A percentile compares a stretch with the other conserved stretches of the same genome.
Conservation (phyloP, 1,140 invertebrate species). For the Heliconius congener region DNA sequence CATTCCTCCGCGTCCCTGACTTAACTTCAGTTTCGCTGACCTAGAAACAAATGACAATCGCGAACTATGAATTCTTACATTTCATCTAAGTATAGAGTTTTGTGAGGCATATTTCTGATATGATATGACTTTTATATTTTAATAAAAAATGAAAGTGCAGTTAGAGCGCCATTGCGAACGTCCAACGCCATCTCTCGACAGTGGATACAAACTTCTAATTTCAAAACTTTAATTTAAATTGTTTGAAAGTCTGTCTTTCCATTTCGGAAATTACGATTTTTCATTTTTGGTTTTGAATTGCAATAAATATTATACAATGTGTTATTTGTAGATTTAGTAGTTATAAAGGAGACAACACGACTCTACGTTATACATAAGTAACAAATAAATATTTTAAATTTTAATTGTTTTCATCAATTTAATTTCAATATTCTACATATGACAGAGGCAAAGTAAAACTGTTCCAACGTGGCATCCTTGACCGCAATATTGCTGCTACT, state of each 20-base stretch:
- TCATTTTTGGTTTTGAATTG: too few species aligned
- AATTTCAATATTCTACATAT: not conserved
- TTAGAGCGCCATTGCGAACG: not conserved
- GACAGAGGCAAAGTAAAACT: not conserved
- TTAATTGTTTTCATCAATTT: too few species aligned
- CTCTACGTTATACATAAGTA: too few species aligned
- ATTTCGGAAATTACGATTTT: too few species aligned
- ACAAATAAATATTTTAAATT: too few species aligned
- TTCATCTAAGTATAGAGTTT: not conserved
- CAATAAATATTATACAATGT: too few species aligned
- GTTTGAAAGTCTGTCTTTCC: not conserved
- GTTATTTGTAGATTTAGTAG: too few species aligned
- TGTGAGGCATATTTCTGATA: slow-evolving; percentile 12
- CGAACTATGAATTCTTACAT: slow-evolving; percentile 4
- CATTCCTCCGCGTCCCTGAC: slow-evolving; percentile 22
- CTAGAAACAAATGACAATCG: slow-evolving; percentile 24
- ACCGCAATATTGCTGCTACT: not conserved
- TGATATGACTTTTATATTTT: not conserved
- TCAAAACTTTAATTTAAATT: not conserved
- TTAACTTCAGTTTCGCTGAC: slow-evolving; percentile 31
- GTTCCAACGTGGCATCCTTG: not conserved
- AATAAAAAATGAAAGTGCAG: not conserved
- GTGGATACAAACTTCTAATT: not conserved
- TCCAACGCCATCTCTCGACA: slow-evolving; percentile 26
- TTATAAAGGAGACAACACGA: too few species aligned